A percentile compares a stretch with the other conserved stretches of the same genome.
Evolutionary conservation across 1,140 invertebrate genomes (phyloP).

Genomic region (Lasioglossum albipes): DNA sequence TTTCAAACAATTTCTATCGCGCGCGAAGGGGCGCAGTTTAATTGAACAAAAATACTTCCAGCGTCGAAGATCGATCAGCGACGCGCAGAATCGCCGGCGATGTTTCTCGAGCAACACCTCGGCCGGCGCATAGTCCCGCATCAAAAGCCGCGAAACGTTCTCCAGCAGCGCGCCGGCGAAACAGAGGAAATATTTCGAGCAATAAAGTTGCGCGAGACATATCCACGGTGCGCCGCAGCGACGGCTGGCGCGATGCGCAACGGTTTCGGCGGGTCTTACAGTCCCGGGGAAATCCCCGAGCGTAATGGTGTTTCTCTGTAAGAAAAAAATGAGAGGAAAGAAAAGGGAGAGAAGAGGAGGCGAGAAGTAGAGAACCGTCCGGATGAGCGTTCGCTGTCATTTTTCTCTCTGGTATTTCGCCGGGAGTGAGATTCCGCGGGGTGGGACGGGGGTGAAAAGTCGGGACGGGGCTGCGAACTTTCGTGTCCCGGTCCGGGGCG

Average conservation of each 20-base stretch:
- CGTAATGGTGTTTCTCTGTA: conserved; percentile 38
- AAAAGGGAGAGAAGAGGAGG: neutral
- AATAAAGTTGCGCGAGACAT: conserved; percentile 19
- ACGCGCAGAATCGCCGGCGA: no score
- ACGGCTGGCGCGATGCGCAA: neutral
- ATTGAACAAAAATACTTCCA: no score
- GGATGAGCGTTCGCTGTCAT: conserved; percentile 45
- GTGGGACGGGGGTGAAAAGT: neutral
- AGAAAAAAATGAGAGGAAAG: neutral
- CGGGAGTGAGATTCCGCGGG: conserved; percentile 26
- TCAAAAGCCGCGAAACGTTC: no score
- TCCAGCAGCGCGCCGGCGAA: neutral
- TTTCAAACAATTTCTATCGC: no score
- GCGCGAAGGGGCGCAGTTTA: no score
- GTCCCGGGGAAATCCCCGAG: conserved; percentile 7
- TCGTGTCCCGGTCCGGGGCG: conserved; percentile 5
- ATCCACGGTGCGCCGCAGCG: neutral
- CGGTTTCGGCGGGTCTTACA: conserved; percentile 7
- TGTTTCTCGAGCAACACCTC: no score
- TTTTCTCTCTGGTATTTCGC: conserved; percentile 36
- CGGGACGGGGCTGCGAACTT: conserved; percentile 40
- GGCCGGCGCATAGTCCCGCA: no score
- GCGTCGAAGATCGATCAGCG: no score
- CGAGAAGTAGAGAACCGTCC: neutral
- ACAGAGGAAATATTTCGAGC: neutral